phyloP scores from a whole-genome alignment of 2,797 vertebrate genomes.

The Pantherophis alleghaniensis region DNA sequence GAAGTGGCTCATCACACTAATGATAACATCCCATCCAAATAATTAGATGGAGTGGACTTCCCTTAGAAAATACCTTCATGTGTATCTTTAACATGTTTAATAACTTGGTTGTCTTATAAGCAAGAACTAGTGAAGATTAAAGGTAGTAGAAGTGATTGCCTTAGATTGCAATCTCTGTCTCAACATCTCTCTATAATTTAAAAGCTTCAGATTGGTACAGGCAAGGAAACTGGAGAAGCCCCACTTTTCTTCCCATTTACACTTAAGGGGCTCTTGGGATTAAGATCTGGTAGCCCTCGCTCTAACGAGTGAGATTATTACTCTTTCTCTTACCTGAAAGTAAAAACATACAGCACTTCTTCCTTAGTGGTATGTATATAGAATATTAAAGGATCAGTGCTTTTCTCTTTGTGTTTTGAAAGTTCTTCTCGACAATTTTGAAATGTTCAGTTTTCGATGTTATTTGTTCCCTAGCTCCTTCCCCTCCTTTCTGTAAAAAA shows the following conservation, averaged over 20 bases:
- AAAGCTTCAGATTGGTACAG: not conserved
- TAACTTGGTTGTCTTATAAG: too few species aligned
- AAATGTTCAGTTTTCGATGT: conserved; percentile 15
- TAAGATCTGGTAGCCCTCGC: not conserved
- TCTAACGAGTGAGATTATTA: not conserved
- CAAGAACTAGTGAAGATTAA: not conserved
- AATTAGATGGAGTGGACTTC: not conserved
- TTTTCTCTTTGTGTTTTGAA: not conserved
- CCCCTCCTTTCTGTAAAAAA: conserved; percentile 19
- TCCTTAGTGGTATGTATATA: conserved; percentile 11
- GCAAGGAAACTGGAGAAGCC: not conserved
- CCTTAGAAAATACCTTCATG: not conserved
- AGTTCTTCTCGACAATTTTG: conserved; percentile 14
- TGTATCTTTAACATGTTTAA: not conserved
- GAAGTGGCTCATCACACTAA: not conserved
- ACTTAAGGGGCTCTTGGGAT: not conserved
- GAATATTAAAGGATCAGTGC: conserved; percentile 14
- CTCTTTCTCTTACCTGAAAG: not conserved
- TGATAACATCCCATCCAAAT: not conserved
- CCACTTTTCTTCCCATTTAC: not conserved
- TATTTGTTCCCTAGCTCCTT: conserved; percentile 14
- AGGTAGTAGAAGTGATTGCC: not conserved
- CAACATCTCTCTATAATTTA: not conserved
- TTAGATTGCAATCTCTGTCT: not conserved
- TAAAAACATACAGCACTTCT: not conserved